Evolutionary conservation across 1,140 invertebrate species (phyloP), one percentile per base, ranked within the genome.

Genomic region (Drosophila mojavensis): DNA sequence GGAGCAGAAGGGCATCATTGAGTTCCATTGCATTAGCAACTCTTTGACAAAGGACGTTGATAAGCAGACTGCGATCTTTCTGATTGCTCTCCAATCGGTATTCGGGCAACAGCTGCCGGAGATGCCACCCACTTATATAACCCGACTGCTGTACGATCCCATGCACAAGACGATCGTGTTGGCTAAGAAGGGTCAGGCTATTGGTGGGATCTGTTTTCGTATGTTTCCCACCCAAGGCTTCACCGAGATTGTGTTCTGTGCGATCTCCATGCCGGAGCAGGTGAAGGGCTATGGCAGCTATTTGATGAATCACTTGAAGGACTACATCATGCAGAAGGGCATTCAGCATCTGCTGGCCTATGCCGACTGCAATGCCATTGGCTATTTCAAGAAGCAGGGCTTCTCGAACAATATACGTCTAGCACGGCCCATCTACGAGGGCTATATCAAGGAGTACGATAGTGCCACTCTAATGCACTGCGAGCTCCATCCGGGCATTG

Each of bases 171-270:
- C 97, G 1, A 88, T 99, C 54, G 97, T 96, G 0, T 85, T 99
- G 2, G 96, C 99, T 5, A 98, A 98, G 92, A 95, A 98, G 83
- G 95, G 96, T 39, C 94, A 96, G 76, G 97, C 98, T 0, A 99
- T 99, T 78, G 98, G 98, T 15, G 98, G 98, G 1, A 99, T 99
- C 74, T 99, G 98, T 92, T 99, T 99, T 91, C 94, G 98, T 13
- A 97, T 97, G 93, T 99, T 99, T 93, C 94, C 95, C 13, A 95
- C 95, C 6, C 96, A 98, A 93, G 98, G 98, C 3, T 99, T 99
- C 93, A 97, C 97, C 1, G 99, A 99, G 94, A 99, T 99, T 91
- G 98, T 99, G 0, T 99, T 99, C 92, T 99, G 98, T 93, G 98
- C 98, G 13, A 96, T 99, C 3, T 97, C 97, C 0, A 97, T 96